Evolutionary conservation across 2,888 invertebrate species (phyloP).

Genomic region (Ceriagrion tenellum): DNA sequence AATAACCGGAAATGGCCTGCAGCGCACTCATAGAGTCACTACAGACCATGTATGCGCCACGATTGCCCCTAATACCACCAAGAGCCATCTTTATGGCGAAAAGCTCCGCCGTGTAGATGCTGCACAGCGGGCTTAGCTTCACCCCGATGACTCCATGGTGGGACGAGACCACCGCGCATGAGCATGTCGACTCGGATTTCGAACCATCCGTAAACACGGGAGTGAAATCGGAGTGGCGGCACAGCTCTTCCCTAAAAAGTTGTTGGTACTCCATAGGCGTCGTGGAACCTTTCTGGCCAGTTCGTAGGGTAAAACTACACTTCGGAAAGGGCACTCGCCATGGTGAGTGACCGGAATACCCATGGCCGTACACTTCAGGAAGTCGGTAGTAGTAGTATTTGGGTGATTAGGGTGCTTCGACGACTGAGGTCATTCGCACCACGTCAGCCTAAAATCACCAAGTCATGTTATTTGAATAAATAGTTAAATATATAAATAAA

Average conservation of each 20-base stretch:
- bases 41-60: neutral
- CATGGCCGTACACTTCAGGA: neutral
- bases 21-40: neutral
- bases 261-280: neutral
- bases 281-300: neutral
- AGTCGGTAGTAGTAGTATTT: neutral
- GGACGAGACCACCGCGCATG: neutral
- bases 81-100: no score
- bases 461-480: no score
- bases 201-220: neutral
- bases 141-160: neutral
- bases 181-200: neutral
- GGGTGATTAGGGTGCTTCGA: no score
- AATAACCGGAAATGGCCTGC: neutral
- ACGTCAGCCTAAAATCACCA: no score
- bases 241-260: neutral
- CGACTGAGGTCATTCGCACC: no score
- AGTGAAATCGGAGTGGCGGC: neutral
- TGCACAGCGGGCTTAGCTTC: neutral
- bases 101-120: neutral
- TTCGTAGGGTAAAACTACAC: neutral
- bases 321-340: neutral
- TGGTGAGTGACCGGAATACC: neutral
- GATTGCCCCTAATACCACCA: neutral
- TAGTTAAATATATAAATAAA: no score